phyloP scores from a whole-genome alignment of 2,888 invertebrate species.

The Plusia festucae region DNA sequence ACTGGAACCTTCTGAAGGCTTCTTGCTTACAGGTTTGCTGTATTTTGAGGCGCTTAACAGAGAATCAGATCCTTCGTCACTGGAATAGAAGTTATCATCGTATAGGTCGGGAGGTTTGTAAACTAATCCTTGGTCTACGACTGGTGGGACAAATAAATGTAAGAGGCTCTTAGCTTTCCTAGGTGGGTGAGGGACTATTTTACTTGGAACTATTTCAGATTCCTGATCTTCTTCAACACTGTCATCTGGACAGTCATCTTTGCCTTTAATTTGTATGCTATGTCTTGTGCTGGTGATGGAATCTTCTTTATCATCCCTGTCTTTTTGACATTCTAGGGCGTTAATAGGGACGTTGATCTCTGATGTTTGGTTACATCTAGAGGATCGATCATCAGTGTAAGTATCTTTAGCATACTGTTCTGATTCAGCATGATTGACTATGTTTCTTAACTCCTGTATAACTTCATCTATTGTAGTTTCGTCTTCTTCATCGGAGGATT shows the following conservation, averaged over 20 bases:
- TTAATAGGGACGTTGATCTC: constrained; percentile 81
- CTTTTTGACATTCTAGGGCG: constrained; percentile 75
- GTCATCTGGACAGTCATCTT: constrained; percentile 85
- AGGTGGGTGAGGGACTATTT: constrained; percentile 94
- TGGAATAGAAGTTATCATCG: constrained; percentile 89
- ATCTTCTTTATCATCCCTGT: constrained; percentile 83
- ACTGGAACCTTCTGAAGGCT: constrained; percentile 74
- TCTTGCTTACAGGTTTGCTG: constrained; percentile 75
- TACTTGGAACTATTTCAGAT: constrained; percentile 93
- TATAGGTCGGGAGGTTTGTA: constrained; percentile 88
- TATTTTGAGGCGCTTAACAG: constrained; percentile 91
- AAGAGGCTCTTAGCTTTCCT: constrained; percentile 92
- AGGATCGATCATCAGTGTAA: constrained; percentile 74
- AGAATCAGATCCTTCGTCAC: constrained; percentile 92
- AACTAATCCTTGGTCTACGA: constrained; percentile 89
- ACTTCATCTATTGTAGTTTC: constrained; percentile 96
- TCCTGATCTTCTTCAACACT: constrained; percentile 88
- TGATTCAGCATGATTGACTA: constrained; percentile 95
- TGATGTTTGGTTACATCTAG: constrained; percentile 81
- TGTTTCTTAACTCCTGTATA: constrained; percentile 95
- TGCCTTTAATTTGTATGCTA: constrained; percentile 84
- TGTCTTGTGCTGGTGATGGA: constrained; percentile 88
- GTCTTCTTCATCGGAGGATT: constrained; percentile 91
- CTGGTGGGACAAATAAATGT: constrained; percentile 91
- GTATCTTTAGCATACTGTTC: constrained; percentile 88